These are phyloP conservation scores for Drosophila sturtevanti DNA, from an alignment of 1,140 invertebrate species.

Conservation along the genomic window DNA sequence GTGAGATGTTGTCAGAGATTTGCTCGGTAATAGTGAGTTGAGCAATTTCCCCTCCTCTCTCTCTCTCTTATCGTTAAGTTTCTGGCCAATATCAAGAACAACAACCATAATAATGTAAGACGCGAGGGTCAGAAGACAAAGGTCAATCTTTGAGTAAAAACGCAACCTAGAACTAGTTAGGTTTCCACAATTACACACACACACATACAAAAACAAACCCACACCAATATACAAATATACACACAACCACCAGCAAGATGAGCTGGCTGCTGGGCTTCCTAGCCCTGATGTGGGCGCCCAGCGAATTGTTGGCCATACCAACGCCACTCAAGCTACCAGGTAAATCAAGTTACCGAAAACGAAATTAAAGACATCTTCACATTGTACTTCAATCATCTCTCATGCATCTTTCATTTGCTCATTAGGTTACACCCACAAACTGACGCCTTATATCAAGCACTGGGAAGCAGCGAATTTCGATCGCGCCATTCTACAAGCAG, in stretches of 20 bases:
- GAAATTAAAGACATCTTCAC: neutral
- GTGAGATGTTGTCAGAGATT: conserved; percentile 63
- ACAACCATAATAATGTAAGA: conserved; percentile 67
- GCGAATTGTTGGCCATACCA: conserved; percentile 70
- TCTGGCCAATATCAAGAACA: conserved; percentile 41
- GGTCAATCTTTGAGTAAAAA: conserved; percentile 59
- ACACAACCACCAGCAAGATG: conserved; percentile 51
- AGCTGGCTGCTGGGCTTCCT: conserved; percentile 75
- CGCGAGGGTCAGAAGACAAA: conserved; percentile 48
- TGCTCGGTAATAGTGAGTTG: conserved; percentile 12
- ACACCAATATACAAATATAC: conserved; percentile 20
- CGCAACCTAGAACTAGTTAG: conserved; percentile 74
- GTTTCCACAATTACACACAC: conserved; percentile 57
- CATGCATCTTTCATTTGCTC: no score
- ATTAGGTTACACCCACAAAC: conserved; percentile 76
- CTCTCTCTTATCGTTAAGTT: conserved; percentile 15
- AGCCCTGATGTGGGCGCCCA: conserved; percentile 67
- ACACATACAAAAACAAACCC: conserved; percentile 17
- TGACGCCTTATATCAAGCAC: conserved; percentile 80
- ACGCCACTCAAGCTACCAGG: conserved; percentile 78
- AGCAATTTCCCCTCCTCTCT: conserved; percentile 35
- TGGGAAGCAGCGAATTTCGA: conserved; percentile 82
- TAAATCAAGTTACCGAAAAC: conserved; percentile 42
- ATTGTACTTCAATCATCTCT: neutral
- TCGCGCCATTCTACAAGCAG: conserved; percentile 67